These are phyloP conservation scores for Morpho helenor DNA, from an alignment of 2,888 invertebrate genomes.

Conservation along the genomic window DNA sequence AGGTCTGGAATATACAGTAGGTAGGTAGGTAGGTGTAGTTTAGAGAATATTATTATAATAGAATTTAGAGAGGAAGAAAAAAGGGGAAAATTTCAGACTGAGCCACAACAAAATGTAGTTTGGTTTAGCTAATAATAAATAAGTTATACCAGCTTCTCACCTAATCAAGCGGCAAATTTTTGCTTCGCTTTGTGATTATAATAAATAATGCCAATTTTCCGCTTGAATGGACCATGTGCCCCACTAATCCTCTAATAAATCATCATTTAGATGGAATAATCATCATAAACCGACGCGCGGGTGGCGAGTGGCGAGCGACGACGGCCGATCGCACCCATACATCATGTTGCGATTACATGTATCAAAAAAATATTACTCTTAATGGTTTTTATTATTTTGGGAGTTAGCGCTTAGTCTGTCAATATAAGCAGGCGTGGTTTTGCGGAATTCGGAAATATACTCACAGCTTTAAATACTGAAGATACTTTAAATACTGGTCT, in stretches of 20 bases:
- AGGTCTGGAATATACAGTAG: no score
- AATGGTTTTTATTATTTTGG: constrained; percentile 33
- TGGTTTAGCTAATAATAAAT: no score
- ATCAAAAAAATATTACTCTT: constrained; percentile 74
- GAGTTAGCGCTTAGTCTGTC: constrained; percentile 27
- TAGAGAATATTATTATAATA: no score
- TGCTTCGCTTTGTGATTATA: constrained; percentile 58
- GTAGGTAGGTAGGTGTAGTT: no score
- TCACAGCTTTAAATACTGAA: no score
- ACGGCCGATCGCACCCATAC: constrained; percentile 54
- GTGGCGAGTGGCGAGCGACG: constrained; percentile 39
- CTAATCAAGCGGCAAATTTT: constrained; percentile 33
- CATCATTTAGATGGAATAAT: constrained; percentile 75
- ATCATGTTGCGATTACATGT: constrained; percentile 73
- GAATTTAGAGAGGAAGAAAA: no score
- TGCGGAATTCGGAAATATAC: no score
- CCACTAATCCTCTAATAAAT: constrained; percentile 73
- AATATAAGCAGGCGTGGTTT: neutral
- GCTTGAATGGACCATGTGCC: constrained; percentile 65
- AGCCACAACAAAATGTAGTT: no score
- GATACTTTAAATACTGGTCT: no score
- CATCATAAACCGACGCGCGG: constrained; percentile 61
- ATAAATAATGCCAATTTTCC: constrained; percentile 70
- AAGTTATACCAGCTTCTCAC: no score
- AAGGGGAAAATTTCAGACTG: no score